These are phyloP conservation scores for Chondrosia reniformis DNA, from an alignment of 37 sponge, comb jelly and placozoan species.

Conservation along the genomic window DNA sequence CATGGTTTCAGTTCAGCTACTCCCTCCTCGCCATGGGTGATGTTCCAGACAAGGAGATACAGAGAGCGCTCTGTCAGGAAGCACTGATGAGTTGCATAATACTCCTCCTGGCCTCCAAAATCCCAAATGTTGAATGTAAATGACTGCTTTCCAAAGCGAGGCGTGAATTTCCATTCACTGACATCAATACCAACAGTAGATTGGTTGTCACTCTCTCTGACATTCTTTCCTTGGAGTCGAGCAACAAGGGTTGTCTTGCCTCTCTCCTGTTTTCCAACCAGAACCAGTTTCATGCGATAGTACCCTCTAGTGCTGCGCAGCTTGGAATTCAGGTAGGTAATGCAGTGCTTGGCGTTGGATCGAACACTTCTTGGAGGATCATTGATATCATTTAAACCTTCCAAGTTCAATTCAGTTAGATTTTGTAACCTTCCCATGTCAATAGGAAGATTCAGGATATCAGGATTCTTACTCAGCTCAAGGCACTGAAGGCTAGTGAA, in stretches of 20 bases:
- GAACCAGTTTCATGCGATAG: constrained; percentile 69
- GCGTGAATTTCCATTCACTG: constrained; percentile 48
- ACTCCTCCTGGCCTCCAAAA: constrained; percentile 94
- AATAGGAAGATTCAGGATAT: constrained; percentile 52
- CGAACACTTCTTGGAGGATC: constrained; percentile 24
- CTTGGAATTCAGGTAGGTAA: constrained; percentile 53
- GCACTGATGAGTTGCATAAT: constrained; percentile 97
- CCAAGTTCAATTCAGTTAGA: constrained; percentile 16
- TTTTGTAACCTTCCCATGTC: constrained; percentile 37
- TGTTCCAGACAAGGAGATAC: constrained; percentile 81
- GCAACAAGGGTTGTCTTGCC: constrained; percentile 75
- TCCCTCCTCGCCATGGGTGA: constrained; percentile 71
- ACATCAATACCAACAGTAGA: constrained; percentile 77
- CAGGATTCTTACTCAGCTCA: constrained; percentile 65
- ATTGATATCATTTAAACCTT: constrained; percentile 29
- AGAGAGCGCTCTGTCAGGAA: constrained; percentile 89
- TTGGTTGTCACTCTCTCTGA: constrained; percentile 21
- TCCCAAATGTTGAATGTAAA: constrained; percentile 84
- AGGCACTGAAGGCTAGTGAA: constrained; percentile 57
- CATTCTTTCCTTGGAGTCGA: constrained; percentile 48
- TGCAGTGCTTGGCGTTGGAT: constrained; percentile 22
- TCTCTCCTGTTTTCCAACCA: constrained; percentile 55
- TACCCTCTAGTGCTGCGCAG: constrained; percentile 22
- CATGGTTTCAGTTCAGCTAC: constrained; percentile 82
- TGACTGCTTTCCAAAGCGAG: background rate